Base-by-base conservation (phyloP, 2,113 vertebrate genomes). In the Scopus umbretta region DNA sequence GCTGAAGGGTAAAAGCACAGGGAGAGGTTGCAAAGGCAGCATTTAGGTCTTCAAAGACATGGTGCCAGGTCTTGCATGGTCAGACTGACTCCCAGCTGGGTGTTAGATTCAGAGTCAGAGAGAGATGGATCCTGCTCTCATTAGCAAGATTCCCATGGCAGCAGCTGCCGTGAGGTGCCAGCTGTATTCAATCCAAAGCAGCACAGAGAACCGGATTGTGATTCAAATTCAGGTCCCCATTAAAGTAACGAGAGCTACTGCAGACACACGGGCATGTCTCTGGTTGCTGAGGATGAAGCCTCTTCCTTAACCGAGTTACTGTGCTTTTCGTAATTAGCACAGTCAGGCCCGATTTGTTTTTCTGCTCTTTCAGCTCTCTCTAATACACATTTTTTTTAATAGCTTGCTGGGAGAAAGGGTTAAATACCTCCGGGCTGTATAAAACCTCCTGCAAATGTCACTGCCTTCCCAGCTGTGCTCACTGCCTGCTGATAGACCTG, bases 201-300 rank as follows among this genome's bases (percentile, higher is more conserved):
- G 56, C 73, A 56, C 0, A 0, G 73, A 38, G 62, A 95, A 66
- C 66, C 0, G 0, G 55, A 55, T 0, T 88, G 50, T 5, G 21
- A 71, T 55, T 85, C 84, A 82, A 81, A 91, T 92, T 76, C 0
- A 0, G 36, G 22, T 66, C 50, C 21, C 53, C 53, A 47, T 59
- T 80, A 65, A 61, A 79, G 84, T 40, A 71, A 59, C 2, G 11
- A 67, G 80, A 47, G 22, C 78, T 80, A 10, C 5, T 80, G 66
- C 49, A 73, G 89, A 26, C 42, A 49, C 15, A 30, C 2, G 2
- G 76, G 16, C 8, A 4, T 3, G 3, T 29, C 82, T 74, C 62
- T 45, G 83, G 66, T 55, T 90, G 85, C 36, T 59, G 65, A 53
- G 56, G 45, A 38, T 32, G 36, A 71, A 72, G 6, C 10, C 32